These are phyloP conservation scores for Pangasianodon hypophthalmus DNA, from an alignment of 2,113 vertebrate genomes.

Conservation along the genomic window DNA sequence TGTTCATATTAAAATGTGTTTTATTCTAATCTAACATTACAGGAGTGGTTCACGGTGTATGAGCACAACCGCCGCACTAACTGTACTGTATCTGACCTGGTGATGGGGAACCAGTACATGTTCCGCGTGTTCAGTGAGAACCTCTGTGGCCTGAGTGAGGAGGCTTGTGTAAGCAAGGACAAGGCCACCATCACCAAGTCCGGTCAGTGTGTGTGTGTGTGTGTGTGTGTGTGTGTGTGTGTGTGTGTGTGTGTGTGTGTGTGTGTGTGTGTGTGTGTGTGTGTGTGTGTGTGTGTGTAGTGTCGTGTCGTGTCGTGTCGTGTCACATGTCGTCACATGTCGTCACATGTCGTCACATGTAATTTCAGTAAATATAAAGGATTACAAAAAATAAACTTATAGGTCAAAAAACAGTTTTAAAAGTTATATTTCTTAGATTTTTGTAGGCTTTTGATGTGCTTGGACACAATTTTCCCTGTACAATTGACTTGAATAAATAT, in stretches of 20 bases:
- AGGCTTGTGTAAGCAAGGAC: conserved; percentile 76
- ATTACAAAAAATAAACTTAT: not conserved
- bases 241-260: too few species aligned
- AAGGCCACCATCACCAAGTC: conserved; percentile 80
- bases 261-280: too few species aligned
- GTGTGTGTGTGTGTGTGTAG: too few species aligned
- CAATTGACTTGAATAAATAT: not conserved
- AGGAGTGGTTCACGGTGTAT: conserved; percentile 90
- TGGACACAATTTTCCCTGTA: not conserved
- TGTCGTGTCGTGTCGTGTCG: too few species aligned
- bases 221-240: not conserved
- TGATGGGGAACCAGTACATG: conserved; percentile 87
- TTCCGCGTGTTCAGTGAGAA: conserved; percentile 88
- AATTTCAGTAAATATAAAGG: not conserved
- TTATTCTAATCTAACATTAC: not conserved
- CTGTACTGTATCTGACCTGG: conserved; percentile 84
- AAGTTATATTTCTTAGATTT: not conserved
- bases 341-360: too few species aligned
- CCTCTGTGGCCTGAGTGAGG: conserved; percentile 82
- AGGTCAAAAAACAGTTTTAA: not conserved
- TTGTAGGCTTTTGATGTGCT: not conserved
- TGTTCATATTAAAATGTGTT: not conserved
- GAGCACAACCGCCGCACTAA: conserved; percentile 81
- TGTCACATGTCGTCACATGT: too few species aligned
- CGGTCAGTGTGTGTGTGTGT: conserved; percentile 63